phyloP scores from a whole-genome alignment of 2,113 vertebrate species.

The Pao palembangensis region DNA sequence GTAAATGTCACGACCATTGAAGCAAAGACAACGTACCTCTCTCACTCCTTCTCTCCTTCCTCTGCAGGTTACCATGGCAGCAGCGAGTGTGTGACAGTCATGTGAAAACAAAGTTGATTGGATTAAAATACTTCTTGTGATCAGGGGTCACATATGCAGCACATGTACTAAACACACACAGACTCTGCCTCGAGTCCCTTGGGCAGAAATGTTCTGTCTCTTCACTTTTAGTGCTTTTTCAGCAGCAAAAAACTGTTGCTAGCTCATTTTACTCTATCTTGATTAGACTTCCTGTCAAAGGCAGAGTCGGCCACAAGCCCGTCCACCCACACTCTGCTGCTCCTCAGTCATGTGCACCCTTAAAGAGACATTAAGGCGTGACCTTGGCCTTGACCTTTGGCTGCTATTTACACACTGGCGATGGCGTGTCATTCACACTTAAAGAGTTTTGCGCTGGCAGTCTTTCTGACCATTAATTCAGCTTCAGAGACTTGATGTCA shows the following conservation, averaged over 20 bases:
- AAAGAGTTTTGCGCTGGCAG: no score
- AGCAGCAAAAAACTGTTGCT: constrained; percentile 2
- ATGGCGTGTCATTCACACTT: constrained; percentile 15
- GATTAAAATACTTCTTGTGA: constrained; percentile 83
- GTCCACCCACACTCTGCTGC: constrained; percentile 24
- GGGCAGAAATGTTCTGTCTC: constrained; percentile 4
- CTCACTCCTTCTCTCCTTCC: constrained; percentile 36
- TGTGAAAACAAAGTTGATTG: constrained; percentile 80
- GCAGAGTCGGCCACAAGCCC: constrained; percentile 22
- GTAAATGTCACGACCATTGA: constrained; percentile 41
- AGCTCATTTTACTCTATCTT: constrained; percentile 32
- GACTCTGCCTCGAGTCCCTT: not conserved
- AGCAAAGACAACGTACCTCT: constrained; percentile 29
- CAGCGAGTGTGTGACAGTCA: constrained; percentile 77
- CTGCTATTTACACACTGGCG: not conserved
- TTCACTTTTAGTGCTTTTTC: constrained; percentile 13
- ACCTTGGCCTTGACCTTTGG: constrained; percentile 30
- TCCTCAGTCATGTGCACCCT: constrained; percentile 24
- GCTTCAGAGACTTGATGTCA: no score
- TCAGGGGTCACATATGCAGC: constrained; percentile 68
- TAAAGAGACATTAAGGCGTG: constrained; percentile 38
- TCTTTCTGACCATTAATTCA: no score
- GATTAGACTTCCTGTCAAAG: constrained; percentile 53
- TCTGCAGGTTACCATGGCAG: constrained; percentile 71
- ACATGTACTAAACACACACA: constrained; percentile 58